Conservation (phyloP, 2,113 vertebrate species). For the Typhlomys cinereus region DNA sequence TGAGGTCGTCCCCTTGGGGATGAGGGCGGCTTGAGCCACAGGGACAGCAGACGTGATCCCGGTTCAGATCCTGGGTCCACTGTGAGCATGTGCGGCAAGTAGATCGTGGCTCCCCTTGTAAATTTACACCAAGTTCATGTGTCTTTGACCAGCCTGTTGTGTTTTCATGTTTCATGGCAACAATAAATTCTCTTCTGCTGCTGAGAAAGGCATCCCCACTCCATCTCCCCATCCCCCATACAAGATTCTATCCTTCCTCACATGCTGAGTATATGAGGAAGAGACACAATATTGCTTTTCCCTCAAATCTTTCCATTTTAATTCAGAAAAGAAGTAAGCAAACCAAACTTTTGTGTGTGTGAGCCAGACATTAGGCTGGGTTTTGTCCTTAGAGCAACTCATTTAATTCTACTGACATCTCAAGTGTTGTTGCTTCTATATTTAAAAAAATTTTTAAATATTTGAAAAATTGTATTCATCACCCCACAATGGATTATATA, state of each 20-base stretch:
- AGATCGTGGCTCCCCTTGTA: neutral
- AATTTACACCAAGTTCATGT: neutral
- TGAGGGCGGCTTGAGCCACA: neutral
- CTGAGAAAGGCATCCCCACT: neutral
- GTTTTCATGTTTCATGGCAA: neutral
- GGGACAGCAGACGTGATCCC: neutral
- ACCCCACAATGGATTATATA: too few species aligned
- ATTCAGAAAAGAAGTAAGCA: neutral
- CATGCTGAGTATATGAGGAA: neutral
- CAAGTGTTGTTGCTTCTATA: neutral
- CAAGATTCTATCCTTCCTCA: neutral
- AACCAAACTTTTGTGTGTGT: neutral
- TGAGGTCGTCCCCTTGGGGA: neutral
- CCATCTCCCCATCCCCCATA: neutral
- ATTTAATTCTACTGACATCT: neutral
- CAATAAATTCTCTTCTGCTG: neutral
- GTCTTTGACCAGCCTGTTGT: neutral
- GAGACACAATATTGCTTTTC: neutral
- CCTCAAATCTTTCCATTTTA: slow-evolving; percentile 39
- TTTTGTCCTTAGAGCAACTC: neutral
- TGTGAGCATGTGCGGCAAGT: neutral
- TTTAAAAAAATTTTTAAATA: too few species aligned
- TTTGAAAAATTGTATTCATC: too few species aligned
- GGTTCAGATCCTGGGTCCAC: neutral
- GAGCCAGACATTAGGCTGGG: neutral